These are phyloP conservation scores for Hormaphis cornu DNA, from an alignment of 1,140 invertebrate genomes.

Conservation along the genomic window DNA sequence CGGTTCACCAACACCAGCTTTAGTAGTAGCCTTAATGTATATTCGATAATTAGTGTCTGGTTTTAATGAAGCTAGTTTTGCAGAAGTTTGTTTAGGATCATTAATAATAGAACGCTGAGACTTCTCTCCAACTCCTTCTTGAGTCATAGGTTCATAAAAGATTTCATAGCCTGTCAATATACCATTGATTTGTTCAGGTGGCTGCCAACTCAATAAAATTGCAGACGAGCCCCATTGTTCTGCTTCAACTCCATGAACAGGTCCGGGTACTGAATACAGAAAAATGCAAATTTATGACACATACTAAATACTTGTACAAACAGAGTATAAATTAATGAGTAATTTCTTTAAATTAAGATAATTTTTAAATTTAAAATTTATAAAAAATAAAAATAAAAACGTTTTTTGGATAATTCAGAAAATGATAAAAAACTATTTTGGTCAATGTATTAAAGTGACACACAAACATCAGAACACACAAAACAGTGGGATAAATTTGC, in stretches of 20 bases:
- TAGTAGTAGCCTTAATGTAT: slow-evolving; percentile 71
- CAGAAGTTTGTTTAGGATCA: slow-evolving; percentile 63
- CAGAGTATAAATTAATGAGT: too few species aligned
- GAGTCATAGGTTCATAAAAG: slow-evolving; percentile 73
- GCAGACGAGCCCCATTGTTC: slow-evolving; percentile 80
- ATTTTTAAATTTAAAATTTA: too few species aligned
- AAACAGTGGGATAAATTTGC: too few species aligned
- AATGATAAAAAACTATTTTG: too few species aligned
- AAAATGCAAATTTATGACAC: background rate
- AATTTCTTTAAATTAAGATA: too few species aligned
- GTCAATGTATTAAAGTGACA: too few species aligned
- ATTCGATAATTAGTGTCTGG: slow-evolving; percentile 83
- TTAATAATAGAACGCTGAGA: slow-evolving; percentile 65
- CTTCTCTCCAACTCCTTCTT: slow-evolving; percentile 55
- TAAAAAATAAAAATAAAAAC: too few species aligned
- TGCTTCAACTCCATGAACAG: slow-evolving; percentile 73
- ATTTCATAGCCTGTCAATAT: slow-evolving; percentile 85
- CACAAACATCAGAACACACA: too few species aligned
- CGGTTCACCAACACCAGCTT: slow-evolving; percentile 69
- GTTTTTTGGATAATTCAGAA: too few species aligned
- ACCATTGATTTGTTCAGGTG: slow-evolving; percentile 87
- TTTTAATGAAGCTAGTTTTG: slow-evolving; percentile 74
- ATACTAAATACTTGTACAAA: too few species aligned
- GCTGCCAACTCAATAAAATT: slow-evolving; percentile 81
- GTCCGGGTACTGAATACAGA: slow-evolving; percentile 68